Base-by-base conservation (phyloP, 2,888 invertebrate species). In the Agrypnus murinus region DNA sequence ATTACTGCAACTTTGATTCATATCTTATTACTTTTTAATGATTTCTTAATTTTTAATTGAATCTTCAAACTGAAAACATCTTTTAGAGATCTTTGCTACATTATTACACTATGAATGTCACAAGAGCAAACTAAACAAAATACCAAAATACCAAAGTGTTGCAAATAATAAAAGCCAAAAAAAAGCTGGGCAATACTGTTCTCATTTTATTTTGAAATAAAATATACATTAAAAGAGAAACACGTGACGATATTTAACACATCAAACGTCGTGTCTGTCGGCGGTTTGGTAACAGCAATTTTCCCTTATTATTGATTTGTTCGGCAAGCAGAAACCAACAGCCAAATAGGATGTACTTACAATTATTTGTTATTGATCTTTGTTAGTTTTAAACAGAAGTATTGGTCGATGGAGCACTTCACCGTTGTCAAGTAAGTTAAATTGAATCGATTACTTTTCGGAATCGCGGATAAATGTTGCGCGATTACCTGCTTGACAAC, bases 401-500 rank as follows among this genome's bases (percentile, higher is more conserved):
- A 10, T 14, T 36, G 7, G 59, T 59, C 38, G 40, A 34, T 53
- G 40, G 25, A 43, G 17, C 50, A 50, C 63, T 31, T 53, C 53
- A 65, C 65, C 57, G 45, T 65, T 65, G 65, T 57, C 65, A 57
- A 45, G 32, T 17, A 31, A 25, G 17, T 25, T 15, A 0, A 9
- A 2, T 48, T 34, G 15, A 62, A 17, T 3, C n/a, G 9, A 31
- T 14, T 25, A 25, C 25, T 34, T 19, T 0, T 25, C 25, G 43
- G 45, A 45, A 59, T 43, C 45, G 40, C 43, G 15, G 43, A 25
- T 19, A 6, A 12, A 9, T 6, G 15, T n/a, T n/a, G 19, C 43
- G 59, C 59, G 59, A 59, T 59, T 7, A 0, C 14, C 40, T 50
- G 46, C 50, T 63, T 63, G 50, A 50, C 50, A 50, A 63, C 34